phyloP scores from a whole-genome alignment of 2,888 invertebrate species.

The Callosobruchus maculatus region DNA sequence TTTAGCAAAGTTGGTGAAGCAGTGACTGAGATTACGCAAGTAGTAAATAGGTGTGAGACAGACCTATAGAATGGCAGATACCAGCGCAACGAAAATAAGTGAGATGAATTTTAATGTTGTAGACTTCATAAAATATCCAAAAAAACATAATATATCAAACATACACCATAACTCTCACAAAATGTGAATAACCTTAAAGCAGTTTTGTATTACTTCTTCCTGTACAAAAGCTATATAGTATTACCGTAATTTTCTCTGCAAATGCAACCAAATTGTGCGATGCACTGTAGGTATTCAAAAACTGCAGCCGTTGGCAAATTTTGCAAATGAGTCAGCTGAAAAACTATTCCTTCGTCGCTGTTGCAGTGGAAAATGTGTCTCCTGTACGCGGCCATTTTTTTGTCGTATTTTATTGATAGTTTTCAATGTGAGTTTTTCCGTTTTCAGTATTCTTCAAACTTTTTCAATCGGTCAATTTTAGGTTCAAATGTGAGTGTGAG shows the following conservation, averaged over 20 bases:
- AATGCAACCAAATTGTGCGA: too few species aligned
- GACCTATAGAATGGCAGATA: too few species aligned
- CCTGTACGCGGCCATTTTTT: not conserved
- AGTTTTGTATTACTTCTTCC: not conserved
- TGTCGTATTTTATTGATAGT: not conserved
- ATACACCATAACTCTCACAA: too few species aligned
- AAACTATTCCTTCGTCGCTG: not conserved
- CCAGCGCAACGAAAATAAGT: too few species aligned
- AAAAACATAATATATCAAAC: too few species aligned
- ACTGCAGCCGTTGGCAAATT: not conserved
- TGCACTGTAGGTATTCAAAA: not conserved
- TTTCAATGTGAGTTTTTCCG: not conserved
- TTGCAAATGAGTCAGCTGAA: not conserved
- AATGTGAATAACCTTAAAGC: too few species aligned
- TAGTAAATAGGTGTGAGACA: too few species aligned
- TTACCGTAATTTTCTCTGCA: not conserved
- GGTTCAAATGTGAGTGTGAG: not conserved
- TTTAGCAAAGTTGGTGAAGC: too few species aligned
- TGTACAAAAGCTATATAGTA: not conserved
- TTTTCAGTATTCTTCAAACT: not conserved
- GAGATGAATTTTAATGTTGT: too few species aligned
- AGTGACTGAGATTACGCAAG: too few species aligned
- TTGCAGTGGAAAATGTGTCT: not conserved
- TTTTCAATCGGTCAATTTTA: not conserved
- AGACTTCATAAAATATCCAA: too few species aligned